Conservation (phyloP, 2,113 vertebrate genomes). For the Podarcis cretensis region DNA sequence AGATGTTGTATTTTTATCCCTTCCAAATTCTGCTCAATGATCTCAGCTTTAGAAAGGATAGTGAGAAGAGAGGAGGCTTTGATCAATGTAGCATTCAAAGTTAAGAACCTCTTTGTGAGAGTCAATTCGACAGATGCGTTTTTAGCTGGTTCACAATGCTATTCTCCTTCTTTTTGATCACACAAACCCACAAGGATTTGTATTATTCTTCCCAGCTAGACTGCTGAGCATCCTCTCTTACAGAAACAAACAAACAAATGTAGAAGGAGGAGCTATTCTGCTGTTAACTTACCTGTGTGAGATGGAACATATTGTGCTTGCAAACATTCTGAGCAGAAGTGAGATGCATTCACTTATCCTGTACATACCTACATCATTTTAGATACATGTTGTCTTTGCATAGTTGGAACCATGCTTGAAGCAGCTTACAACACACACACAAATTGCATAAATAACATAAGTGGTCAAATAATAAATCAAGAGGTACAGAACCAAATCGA, state of each 20-base stretch:
- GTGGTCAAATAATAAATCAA: no score
- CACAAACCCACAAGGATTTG: not conserved
- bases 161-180: not conserved
- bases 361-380: no score
- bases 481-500: no score
- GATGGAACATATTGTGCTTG: not conserved
- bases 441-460: no score
- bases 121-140: constrained; percentile 9
- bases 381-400: no score
- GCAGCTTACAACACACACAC: no score
- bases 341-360: not conserved
- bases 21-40: constrained; percentile 8
- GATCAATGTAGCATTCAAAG: constrained; percentile 16
- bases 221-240: not conserved
- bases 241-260: constrained; percentile 2
- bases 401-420: no score
- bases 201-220: constrained; percentile 6
- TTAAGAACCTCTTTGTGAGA: not conserved
- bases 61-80: not conserved
- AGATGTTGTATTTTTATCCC: constrained; percentile 16
- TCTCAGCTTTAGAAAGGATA: constrained; percentile 4
- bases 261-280: not conserved
- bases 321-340: not conserved
- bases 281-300: not conserved
- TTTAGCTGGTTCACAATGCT: not conserved